These are phyloP conservation scores for Helicoverpa armigera DNA, from an alignment of 1,140 invertebrate species.

Conservation along the genomic window DNA sequence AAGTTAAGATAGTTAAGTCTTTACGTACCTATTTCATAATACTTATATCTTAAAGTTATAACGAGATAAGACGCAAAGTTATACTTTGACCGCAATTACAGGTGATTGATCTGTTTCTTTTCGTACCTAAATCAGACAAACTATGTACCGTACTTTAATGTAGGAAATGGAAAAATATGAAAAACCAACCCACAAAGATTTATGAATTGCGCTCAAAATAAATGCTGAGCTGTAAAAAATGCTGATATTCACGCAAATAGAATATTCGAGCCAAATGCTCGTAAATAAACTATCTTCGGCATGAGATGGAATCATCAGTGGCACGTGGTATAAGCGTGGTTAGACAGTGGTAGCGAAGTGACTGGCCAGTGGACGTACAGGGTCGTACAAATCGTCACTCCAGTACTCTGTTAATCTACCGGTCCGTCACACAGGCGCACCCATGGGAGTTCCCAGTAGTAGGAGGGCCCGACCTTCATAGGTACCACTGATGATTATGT, in stretches of 20 bases:
- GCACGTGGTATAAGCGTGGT: conserved; percentile 17
- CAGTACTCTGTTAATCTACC: conserved; percentile 18
- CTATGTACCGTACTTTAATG: too few relatives aligned
- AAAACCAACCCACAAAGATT: neutral
- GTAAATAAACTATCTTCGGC: conserved; percentile 28
- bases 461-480: conserved; percentile 51
- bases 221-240: conserved; percentile 39
- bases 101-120: too few relatives aligned
- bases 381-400: neutral
- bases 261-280: conserved; percentile 28
- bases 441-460: conserved; percentile 42
- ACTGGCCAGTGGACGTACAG: neutral
- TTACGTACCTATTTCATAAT: neutral
- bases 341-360: neutral
- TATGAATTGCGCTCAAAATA: conserved; percentile 32
- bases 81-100: too few relatives aligned
- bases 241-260: conserved; percentile 9
- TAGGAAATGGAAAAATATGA: neutral
- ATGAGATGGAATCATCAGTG: conserved; percentile 19
- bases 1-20: neutral
- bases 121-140: too few relatives aligned
- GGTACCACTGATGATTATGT: conserved; percentile 37
- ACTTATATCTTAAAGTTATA: neutral
- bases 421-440: conserved; percentile 32
- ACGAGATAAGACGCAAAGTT: too few relatives aligned